Base-by-base conservation (phyloP, 2,888 invertebrate species). In the Mamestra brassicae region DNA sequence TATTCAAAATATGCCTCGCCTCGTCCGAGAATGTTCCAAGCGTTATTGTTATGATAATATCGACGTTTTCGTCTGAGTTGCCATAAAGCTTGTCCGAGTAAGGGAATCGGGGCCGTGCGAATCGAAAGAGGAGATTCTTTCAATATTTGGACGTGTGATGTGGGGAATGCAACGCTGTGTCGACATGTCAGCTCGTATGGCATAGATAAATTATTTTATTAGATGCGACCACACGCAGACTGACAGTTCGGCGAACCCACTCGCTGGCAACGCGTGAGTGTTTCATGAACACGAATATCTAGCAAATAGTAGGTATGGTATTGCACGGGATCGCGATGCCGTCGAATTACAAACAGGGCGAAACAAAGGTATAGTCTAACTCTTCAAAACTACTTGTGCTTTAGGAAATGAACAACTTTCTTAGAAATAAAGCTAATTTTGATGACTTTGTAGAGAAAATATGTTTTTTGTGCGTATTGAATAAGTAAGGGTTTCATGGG, bases 181-280 rank as follows among this genome's bases (percentile, higher is more conserved):
- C 70, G 66, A 67, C 71, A 70, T 55, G 54, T 50, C 58, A 45
- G 55, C 67, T 79, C 61, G 62, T 57, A 62, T 65, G 82, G 68
- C 78, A 80, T 84, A 85, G 78, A 83, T 81, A 78, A 72, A 76
- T 81, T 85, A 77, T 80, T 83, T 83, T 85, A 80, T 75, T 83
- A 76, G 70, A 78, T 66, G 76, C 84, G 87, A 87, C 87, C 89
- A 89, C 88, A 90, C 89, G 85, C 87, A 85, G 71, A 70, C 83
- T 74, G 78, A 68, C 81, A 74, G 85, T 89, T 87, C 88, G 89
- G 82, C 88, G 88, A 89, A 87, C 88, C 80, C 84, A 83, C 81
- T 76, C 80, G 73, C 65, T 64, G 34, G 50, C 84, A 55, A 45
- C 65, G 63, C 72, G 76, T 76, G 80, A 78, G 80, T 74, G 75